Evolutionary conservation across 1,140 invertebrate species (phyloP).

Genomic region (Anoplophora glabripennis): DNA sequence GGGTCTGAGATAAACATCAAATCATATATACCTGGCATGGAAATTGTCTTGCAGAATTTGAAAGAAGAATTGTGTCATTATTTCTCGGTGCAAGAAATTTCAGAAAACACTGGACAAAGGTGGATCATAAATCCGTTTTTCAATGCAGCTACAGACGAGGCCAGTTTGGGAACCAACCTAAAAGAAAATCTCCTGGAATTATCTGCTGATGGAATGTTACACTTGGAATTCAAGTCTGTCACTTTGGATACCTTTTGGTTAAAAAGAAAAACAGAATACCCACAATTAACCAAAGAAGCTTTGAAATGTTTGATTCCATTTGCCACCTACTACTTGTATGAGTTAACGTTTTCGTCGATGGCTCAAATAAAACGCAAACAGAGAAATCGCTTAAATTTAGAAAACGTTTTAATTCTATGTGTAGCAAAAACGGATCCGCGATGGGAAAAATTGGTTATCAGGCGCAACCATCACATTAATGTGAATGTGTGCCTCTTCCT

Average conservation of each 20-base stretch:
- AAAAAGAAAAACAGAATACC: not conserved
- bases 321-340: constrained; percentile 3
- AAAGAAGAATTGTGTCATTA: no score
- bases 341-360: constrained; percentile 6
- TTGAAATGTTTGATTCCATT: constrained; percentile 5
- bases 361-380: constrained; percentile 15
- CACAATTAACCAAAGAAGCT: constrained; percentile 27
- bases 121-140: no score
- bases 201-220: constrained; percentile 6
- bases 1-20: constrained; percentile 6
- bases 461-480: no score
- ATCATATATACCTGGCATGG: constrained; percentile 4
- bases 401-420: constrained; percentile 15
- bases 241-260: not conserved
- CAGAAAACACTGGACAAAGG: no score
- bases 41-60: constrained; percentile 3
- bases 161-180: constrained; percentile 10
- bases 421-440: constrained; percentile 10
- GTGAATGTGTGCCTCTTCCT: no score
- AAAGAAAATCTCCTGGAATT: constrained; percentile 13
- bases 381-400: constrained; percentile 14
- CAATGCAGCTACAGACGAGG: no score
- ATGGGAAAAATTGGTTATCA: no score
- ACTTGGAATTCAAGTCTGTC: constrained; percentile 22
- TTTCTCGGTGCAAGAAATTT: no score